These are phyloP conservation scores for Steinernema feltiae DNA, from an alignment of 1,140 invertebrate species.

Conservation along the genomic window DNA sequence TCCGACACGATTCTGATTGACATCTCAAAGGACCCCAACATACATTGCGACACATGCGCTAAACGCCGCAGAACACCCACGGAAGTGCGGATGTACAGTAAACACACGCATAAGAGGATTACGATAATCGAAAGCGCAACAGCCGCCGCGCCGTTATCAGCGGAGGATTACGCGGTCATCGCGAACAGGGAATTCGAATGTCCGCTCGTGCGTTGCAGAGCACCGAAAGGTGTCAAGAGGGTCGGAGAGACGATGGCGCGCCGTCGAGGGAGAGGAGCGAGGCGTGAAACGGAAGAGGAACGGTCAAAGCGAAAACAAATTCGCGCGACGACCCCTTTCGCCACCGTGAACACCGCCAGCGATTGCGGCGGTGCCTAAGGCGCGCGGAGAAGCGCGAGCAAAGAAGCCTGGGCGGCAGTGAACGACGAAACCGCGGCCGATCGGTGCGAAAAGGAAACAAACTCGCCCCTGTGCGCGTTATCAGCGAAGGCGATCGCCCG, in stretches of 20 bases:
- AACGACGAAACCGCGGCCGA: no score
- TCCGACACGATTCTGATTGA: background rate
- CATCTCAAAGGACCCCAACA: background rate
- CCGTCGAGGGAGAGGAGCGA: background rate
- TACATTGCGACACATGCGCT: no score
- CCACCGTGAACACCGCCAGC: no score
- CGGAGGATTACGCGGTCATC: background rate
- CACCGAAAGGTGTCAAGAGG: background rate
- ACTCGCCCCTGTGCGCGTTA: background rate
- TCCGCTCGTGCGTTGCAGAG: no score
- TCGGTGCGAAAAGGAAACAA: background rate
- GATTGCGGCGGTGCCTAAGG: no score
- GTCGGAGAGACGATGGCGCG: background rate
- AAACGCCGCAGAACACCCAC: no score
- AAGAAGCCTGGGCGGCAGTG: background rate
- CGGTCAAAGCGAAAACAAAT: background rate
- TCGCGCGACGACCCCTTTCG: no score
- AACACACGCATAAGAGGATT: background rate
- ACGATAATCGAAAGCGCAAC: background rate
- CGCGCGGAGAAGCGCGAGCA: background rate
- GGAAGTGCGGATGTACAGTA: no score
- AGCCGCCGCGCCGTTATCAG: background rate
- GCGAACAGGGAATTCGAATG: background rate
- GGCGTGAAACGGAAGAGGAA: background rate
- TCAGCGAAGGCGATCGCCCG: background rate